These are phyloP conservation scores for Hirudo medicinalis DNA, from an alignment of 1,140 invertebrate genomes.

Conservation along the genomic window DNA sequence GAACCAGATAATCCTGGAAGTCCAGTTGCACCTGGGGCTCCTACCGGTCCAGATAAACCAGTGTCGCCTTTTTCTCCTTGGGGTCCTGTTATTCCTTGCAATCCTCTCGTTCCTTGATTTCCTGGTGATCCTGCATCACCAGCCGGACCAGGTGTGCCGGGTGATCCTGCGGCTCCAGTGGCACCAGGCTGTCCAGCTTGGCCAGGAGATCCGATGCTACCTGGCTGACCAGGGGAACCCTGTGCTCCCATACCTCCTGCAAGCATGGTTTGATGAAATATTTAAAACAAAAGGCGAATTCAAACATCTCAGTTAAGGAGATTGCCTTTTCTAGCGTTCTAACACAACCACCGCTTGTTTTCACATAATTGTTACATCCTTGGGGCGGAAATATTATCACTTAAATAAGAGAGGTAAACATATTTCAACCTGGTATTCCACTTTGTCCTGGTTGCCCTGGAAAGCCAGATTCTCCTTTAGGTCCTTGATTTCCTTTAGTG, in stretches of 20 bases:
- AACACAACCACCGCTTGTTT: not conserved
- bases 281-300: too few species aligned
- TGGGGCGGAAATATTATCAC: too few species aligned
- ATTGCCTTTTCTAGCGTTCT: not conserved
- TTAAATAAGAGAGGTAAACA: not conserved
- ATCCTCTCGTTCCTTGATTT: slow-evolving; percentile 7
- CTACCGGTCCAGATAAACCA: slow-evolving; percentile 8
- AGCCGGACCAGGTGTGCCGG: slow-evolving; percentile 9
- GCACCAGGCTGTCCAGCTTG: slow-evolving; percentile 12
- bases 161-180: slow-evolving; percentile 11
- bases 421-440: slow-evolving; percentile 10
- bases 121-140: slow-evolving; percentile 14
- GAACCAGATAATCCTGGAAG: not conserved
- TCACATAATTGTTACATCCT: too few species aligned
- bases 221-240: slow-evolving; percentile 7
- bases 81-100: not conserved
- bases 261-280: not conserved
- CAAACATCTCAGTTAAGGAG: too few species aligned
- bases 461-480: not conserved
- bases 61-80: slow-evolving; percentile 10
- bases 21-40: slow-evolving; percentile 7
- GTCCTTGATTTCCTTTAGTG: not conserved
- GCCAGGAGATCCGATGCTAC: slow-evolving; percentile 8
- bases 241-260: slow-evolving; percentile 10
- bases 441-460: slow-evolving; percentile 8